Percentiles rank a stretch among this genome's conserved stretches.
These are phyloP conservation scores for Cheilosia soror DNA, from an alignment of 2,888 invertebrate genomes.

Conservation along the genomic window DNA sequence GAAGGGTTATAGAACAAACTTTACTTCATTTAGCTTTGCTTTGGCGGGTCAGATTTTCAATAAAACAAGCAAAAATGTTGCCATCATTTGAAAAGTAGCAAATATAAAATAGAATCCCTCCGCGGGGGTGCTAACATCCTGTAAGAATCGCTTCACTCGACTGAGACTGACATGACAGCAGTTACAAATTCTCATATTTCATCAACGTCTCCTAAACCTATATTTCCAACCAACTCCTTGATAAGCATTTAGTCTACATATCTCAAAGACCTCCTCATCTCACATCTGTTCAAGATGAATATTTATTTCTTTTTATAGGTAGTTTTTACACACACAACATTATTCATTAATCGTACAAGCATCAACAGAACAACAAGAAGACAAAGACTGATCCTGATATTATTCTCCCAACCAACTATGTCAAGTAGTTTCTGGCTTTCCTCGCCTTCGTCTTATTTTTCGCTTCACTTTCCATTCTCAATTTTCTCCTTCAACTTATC, in stretches of 20 bases:
- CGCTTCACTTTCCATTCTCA: slow-evolving; percentile 58
- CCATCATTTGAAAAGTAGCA: no score
- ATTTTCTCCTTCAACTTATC: slow-evolving; percentile 66
- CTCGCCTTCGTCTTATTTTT: slow-evolving; percentile 39
- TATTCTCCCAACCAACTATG: slow-evolving; percentile 62
- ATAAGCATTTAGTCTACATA: slow-evolving; percentile 49
- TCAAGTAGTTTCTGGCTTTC: slow-evolving; percentile 62
- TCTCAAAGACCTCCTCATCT: slow-evolving; percentile 32
- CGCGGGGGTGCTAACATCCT: no score
- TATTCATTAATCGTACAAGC: slow-evolving; percentile 41
- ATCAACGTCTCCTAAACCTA: slow-evolving; percentile 1
- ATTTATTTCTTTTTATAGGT: slow-evolving; percentile 42
- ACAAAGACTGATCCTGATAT: slow-evolving; percentile 60
- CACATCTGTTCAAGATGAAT: slow-evolving; percentile 51
- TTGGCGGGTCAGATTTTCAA: no score
- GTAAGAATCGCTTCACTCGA: no score
- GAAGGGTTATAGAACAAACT: no score
- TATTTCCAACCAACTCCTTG: slow-evolving; percentile 22
- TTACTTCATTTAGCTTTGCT: no score
- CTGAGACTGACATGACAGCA: no score
- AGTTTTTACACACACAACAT: slow-evolving; percentile 19
- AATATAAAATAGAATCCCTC: no score
- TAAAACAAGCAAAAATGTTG: no score
- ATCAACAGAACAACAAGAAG: slow-evolving; percentile 34
- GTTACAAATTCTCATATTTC: background rate